Base-by-base conservation (phyloP, 2,113 vertebrate species). In the Cephalopholis sonnerati region DNA sequence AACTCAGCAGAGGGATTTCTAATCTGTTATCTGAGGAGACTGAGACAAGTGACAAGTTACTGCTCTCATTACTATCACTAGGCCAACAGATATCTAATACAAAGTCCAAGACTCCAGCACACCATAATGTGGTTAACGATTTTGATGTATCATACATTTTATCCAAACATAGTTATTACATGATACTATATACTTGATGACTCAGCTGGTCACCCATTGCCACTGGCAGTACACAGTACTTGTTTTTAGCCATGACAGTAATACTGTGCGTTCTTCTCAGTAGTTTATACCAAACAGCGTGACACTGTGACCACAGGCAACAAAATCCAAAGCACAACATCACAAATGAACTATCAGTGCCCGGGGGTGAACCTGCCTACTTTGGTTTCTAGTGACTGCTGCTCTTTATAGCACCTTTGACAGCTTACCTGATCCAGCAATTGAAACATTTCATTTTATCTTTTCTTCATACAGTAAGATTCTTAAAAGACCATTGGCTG, bases 1-100 rank as follows among this genome's bases (percentile, higher is more conserved):
- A 57, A 29, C 17, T 20, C 51, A 58, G 29, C 74, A 74, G 51
- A 69, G 29, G 72, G 62, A 69, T 77, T 88, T 88, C 41, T 78
- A n/a, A 87, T 78, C 66, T 78, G 81, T 76, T 77, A 88, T 79
- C 44, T 64, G 74, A 89, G 59, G 24, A 65, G 44, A 44, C 57
- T 22, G 48, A 74, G 58, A 61, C 51, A 41, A 29, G 74, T 72
- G 48, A 79, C 58, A 63, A 59, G 71, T 55, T 55, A 18, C 16
- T 54, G 68, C 57, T 78, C 74, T 77, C 50, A 63, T 85, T 84
- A 58, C 76, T 62, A 44, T 74, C 74, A 81, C 55, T 24, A 41
- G 53, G 54, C 73, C 65, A 82, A 58, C 63, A 69, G 54, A 63
- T n/a, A 48, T 57, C 7, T 61, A 53, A 61, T 75, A 25, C 10